Evolutionary conservation across 2,113 vertebrate species (phyloP).

Genomic region (Seriola dumerili): DNA sequence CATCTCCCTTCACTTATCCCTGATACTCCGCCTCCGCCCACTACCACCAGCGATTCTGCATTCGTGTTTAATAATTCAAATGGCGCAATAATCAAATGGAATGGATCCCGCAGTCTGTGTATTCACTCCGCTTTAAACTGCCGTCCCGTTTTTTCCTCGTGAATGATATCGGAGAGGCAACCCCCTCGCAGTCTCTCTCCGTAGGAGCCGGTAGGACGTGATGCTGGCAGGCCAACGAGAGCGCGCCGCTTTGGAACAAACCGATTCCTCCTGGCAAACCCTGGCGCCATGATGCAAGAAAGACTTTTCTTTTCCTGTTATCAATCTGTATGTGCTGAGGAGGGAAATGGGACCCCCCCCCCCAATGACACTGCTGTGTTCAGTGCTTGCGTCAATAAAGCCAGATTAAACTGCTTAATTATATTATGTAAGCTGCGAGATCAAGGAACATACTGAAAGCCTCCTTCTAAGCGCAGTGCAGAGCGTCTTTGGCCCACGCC

Average conservation of each 20-base stretch:
- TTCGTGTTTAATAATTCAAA: constrained; percentile 76
- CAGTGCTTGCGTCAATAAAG: constrained; percentile 72
- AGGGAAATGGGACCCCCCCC: constrained; percentile 53
- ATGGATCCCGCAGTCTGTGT: constrained; percentile 54
- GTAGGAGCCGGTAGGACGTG: constrained; percentile 41
- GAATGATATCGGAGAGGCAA: constrained; percentile 52
- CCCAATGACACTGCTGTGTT: constrained; percentile 57
- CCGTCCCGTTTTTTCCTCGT: constrained; percentile 42
- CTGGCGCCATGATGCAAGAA: constrained; percentile 41
- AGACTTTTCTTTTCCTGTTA: constrained; percentile 41
- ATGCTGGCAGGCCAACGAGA: constrained; percentile 44
- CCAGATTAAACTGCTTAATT: constrained; percentile 83
- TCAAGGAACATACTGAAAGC: constrained; percentile 77
- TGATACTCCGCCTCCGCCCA: constrained; percentile 46
- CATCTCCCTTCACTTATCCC: constrained; percentile 54
- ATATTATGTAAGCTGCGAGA: constrained; percentile 83
- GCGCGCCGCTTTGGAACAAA: constrained; percentile 65
- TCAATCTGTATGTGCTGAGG: constrained; percentile 62
- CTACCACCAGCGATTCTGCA: constrained; percentile 50
- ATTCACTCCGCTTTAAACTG: constrained; percentile 52
- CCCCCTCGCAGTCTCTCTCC: constrained; percentile 27
- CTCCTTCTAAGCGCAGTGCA: constrained; percentile 40
- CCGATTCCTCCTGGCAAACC: constrained; percentile 63
- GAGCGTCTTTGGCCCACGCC: constrained; percentile 28
- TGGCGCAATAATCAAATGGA: constrained; percentile 68